Evolutionary conservation across 2,797 vertebrate species (phyloP), one percentile per base, ranked within the genome.

Genomic region (Tarsius wallacei): DNA sequence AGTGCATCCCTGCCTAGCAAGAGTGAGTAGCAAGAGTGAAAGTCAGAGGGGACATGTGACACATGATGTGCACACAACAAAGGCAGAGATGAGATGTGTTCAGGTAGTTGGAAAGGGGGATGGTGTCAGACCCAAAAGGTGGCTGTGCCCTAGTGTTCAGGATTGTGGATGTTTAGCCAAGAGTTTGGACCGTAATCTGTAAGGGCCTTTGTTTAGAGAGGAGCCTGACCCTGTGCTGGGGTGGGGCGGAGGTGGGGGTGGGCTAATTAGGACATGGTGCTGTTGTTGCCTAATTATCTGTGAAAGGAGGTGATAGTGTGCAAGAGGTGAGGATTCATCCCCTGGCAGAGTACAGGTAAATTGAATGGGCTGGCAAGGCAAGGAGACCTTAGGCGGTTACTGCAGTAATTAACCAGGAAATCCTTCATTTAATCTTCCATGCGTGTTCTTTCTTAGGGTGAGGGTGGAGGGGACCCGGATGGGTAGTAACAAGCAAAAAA

Each of bases 381-480:
- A 90, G 5, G 51, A 36, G 73, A 70, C 42, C 1, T 94, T 74
- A 74, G 22, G 42, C 85, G 19, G 77, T 57, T 21, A 33, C 47
- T 71, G 5, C 59, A 22, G 31, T 63, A 49, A 63, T 33, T 47
- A 7, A 36, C 22, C 0, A 9, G 70, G 55, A 71, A 95, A 28
- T 59, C 63, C 14, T 59, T 91, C 70, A 22, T 71, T 64, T 49
- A 21, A 0, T 87, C 47, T 66, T 49, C 31, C 2, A 0, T 7
- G 59, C 2, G 0, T 73, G 66, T 61, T 31, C 51, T 94, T 84
- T 59, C n/a, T 73, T 61, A 26, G 49, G 71, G 17, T 17, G 0
- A 1, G 0, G 10, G 19, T 1, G 4, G 53, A 61, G 47, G 51
- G 82, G 11, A 4, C n/a, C 51, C 1, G 0, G 11, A 17, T 61